A percentile compares a stretch with the other conserved stretches of the same genome.
Conservation (phyloP, 2,113 vertebrate species). For the Danio rerio region DNA sequence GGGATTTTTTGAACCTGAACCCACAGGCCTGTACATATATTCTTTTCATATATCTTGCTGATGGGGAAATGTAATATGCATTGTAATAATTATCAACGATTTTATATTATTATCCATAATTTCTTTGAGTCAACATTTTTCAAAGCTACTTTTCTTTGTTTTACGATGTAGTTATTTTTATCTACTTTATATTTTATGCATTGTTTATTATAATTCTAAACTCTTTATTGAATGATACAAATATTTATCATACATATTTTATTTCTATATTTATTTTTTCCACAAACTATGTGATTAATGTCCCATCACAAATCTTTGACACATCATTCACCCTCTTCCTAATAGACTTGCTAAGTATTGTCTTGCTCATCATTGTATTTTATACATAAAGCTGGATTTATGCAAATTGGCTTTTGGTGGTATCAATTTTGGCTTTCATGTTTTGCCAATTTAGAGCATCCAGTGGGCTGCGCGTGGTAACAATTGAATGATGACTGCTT, state of each 20-base stretch:
- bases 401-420: background rate
- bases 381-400: background rate
- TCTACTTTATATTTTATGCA: background rate
- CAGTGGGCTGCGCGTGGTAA: constrained; percentile 35
- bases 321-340: background rate
- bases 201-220: background rate
- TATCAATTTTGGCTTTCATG: constrained; percentile 23
- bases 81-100: no score
- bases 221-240: background rate
- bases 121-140: no score
- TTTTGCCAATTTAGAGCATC: constrained; percentile 38
- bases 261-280: background rate
- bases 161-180: no score
- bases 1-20: no score
- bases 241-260: background rate
- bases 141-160: no score
- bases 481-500: constrained; percentile 45
- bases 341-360: background rate
- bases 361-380: background rate
- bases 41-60: no score
- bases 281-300: background rate
- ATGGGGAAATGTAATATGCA: no score
- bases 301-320: background rate
- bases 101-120: no score
- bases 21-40: no score